Evolutionary conservation across 1,140 invertebrate genomes (phyloP), one percentile per base, ranked within the genome.

Genomic region (Trichonephila clavata): DNA sequence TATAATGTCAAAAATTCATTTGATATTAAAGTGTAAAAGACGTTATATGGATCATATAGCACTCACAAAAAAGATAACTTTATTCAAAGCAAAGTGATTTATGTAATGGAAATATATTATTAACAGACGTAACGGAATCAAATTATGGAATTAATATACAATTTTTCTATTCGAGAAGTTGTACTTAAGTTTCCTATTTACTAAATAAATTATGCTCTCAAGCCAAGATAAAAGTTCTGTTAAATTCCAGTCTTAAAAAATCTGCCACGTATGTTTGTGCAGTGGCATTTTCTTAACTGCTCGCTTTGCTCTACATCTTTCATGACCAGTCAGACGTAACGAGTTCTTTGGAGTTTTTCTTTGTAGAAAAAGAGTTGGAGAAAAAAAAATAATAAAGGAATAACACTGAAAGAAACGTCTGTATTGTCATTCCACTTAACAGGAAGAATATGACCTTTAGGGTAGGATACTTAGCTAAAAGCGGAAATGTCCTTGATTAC

Each of bases 401-500:
- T 39, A 83, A 83, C n/a, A n/a, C 39, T 18, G 80, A 83, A 24
- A 50, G 21, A 77, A 27, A 27, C 68, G 27, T 32, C 24, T 39
- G 27, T 16, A 77, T 77, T 77, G 81, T 84, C 81, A 43, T 27
- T 59, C 81, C 81, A 59, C 81, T 60, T 84, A 59, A 84, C 81
- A 59, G 81, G 20, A 84, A 84, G 81, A 84, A 60, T 84, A 32
- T 16, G 81, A 43, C 50, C 57, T 60, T 16, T 84, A 21, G 81
- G 43, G 13, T 60, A 77, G 14, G 50, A 24, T 18, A 21, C 27
- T 84, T 84, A 27, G n/a, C 81, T 24, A 84, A 59, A 84, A 60
- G 81, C 81, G 81, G 81, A 84, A 84, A 84, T 84, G 81, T 57
- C 81, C 81, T 84, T 84, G 81, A 84, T 84, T 84, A 43, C 81